phyloP scores from a whole-genome alignment of 2,113 vertebrate species.

The Ophiodon elongatus region DNA sequence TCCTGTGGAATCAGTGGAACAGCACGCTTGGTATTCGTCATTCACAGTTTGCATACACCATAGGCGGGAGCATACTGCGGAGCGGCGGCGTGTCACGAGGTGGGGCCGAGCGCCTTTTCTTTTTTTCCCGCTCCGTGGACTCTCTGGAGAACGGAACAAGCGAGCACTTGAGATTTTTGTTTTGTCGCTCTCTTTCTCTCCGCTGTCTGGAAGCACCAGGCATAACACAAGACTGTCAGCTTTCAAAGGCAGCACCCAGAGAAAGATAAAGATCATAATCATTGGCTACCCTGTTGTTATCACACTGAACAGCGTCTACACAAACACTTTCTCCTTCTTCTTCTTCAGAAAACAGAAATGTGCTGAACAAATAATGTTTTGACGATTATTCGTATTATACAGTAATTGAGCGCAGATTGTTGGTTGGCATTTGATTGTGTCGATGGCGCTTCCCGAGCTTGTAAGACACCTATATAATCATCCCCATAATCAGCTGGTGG shows the following conservation, averaged over 20 bases:
- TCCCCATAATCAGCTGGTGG: conserved; percentile 21
- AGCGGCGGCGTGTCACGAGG: conserved; percentile 56
- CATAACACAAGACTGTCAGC: conserved; percentile 46
- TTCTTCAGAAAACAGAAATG: neutral
- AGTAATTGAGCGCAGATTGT: conserved; percentile 29
- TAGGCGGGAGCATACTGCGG: conserved; percentile 60
- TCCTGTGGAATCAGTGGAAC: conserved; percentile 62
- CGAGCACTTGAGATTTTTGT: conserved; percentile 10
- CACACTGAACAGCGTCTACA: conserved; percentile 16
- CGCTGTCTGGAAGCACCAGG: conserved; percentile 50
- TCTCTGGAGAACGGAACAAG: conserved; percentile 51
- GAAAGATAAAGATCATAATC: conserved; percentile 49
- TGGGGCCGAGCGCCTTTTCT: conserved; percentile 57
- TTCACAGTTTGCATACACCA: conserved; percentile 76
- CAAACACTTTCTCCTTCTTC: neutral
- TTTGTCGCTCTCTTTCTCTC: conserved; percentile 4
- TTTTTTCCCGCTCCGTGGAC: conserved; percentile 36
- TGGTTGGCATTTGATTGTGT: conserved; percentile 25
- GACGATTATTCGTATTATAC: conserved; percentile 21
- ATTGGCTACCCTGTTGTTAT: conserved; percentile 25
- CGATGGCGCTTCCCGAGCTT: conserved; percentile 16
- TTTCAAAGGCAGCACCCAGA: conserved; percentile 5
- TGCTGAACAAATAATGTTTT: neutral
- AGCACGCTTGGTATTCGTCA: conserved; percentile 66
- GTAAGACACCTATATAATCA: conserved; percentile 22